Evolutionary conservation across 1,140 invertebrate species (phyloP).

Genomic region (Delia radicum): DNA sequence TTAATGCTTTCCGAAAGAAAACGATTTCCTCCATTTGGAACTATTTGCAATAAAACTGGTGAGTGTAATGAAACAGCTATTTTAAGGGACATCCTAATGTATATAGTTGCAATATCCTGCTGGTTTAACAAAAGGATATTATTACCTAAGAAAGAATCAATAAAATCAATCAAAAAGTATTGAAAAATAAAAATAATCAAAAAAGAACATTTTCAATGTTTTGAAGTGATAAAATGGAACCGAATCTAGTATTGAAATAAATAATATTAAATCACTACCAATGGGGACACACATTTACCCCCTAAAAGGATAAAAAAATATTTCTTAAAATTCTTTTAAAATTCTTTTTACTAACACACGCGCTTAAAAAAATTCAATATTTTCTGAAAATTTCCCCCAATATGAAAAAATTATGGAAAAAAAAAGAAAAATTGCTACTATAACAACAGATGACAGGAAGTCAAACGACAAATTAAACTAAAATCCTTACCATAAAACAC

Average conservation of each 20-base stretch:
- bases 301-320: too few relatives aligned
- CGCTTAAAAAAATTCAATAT: not conserved
- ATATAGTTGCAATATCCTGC: not conserved
- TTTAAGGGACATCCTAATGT: too few relatives aligned
- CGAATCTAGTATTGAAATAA: not conserved
- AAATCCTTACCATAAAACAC: not conserved
- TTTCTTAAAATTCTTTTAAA: not conserved
- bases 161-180: not conserved
- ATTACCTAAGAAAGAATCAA: not conserved
- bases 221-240: not conserved
- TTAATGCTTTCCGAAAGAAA: too few relatives aligned
- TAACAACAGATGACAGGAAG: conserved; percentile 49
- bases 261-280: too few relatives aligned
- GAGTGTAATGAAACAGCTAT: too few relatives aligned
- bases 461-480: conserved; percentile 49
- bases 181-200: not conserved
- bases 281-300: too few relatives aligned
- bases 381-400: not conserved
- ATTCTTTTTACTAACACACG: not conserved
- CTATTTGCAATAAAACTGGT: too few relatives aligned
- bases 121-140: not conserved
- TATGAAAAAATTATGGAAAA: too few relatives aligned
- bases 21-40: too few relatives aligned
- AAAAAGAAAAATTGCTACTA: conserved; percentile 34
- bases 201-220: not conserved